Base-by-base conservation (phyloP, 2,113 vertebrate genomes). In the Microtus oregoni region DNA sequence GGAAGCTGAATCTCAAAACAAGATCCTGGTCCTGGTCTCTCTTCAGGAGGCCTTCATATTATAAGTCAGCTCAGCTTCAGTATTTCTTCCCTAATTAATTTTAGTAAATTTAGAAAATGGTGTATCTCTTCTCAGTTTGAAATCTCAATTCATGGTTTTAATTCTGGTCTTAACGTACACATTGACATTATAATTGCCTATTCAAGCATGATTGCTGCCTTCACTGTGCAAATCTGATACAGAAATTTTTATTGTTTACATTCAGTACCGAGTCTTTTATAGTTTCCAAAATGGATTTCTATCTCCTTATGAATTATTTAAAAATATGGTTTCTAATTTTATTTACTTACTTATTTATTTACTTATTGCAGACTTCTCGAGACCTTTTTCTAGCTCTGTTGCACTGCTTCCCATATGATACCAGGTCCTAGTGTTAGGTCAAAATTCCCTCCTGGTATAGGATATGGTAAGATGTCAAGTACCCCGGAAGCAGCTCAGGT, bases 231-330 rank as follows among this genome's bases (percentile, higher is more conserved):
- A 82, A 15, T 90, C 44, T 95, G 70, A 55, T 32, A 44, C n/a
- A n/a, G 52, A 87, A 44, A 44, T 55, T 90, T 90, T 5, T 55
- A 32, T 32, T 68, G 26, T 82, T 38, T 30, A 44, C 67, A 75
- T 89, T 92, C 11, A 81, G 12, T 76, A 70, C 12, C 82, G 70
- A 65, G 30, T 47, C 81, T 86, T 94, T 81, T 92, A 67, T 87
- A 89, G 77, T 78, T 92, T 91, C 52, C 32, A 32, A 65, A 94
- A n/a, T 24, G 58, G 17, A 44, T 81, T 92, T 50, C 50, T 95
- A 70, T 63, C 63, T 89, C 55, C 55, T 63, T 26, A 6, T 86
- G 35, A 93, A 35, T 91, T 86, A 77, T 82, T 95, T 81, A 58
- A 13, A 89, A 89, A 41, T 44, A n/a, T 47, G 19, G 13, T 67